Percentiles rank a stretch among this genome's conserved stretches.
phyloP scores from a whole-genome alignment of 1,140 invertebrate species.

The Drosophila obscura region DNA sequence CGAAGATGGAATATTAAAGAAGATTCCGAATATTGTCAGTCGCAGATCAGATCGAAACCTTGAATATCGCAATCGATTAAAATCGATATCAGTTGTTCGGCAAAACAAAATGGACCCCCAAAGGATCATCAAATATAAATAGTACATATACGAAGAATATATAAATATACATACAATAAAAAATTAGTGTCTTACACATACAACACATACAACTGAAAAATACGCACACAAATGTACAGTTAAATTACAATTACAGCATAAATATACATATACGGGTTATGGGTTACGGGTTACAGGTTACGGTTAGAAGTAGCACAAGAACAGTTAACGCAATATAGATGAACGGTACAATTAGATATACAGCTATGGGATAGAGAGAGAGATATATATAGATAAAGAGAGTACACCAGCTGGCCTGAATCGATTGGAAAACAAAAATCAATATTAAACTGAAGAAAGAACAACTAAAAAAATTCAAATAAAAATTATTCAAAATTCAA shows the following conservation, averaged over 20 bases:
- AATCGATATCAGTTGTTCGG: too few species aligned
- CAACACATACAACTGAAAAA: conserved; percentile 17
- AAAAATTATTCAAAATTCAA: conserved; percentile 14
- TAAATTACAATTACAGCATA: conserved; percentile 39
- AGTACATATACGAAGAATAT: conserved; percentile 4
- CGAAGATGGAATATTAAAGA: too few species aligned
- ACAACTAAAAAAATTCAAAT: not conserved
- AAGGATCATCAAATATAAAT: not conserved
- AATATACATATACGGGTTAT: conserved; percentile 11
- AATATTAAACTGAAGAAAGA: too few species aligned
- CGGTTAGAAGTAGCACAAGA: conserved; percentile 13
- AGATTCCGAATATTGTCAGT: too few species aligned
- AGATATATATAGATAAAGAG: conserved; percentile 6
- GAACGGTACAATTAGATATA: too few species aligned
- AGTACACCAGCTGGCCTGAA: too few species aligned
- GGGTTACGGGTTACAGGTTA: conserved; percentile 19
- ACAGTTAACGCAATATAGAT: too few species aligned
- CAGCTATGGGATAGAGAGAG: conserved; percentile 1
- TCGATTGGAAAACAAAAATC: not conserved
- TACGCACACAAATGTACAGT: conserved; percentile 6
- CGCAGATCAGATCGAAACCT: too few species aligned
- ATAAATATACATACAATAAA: conserved; percentile 27
- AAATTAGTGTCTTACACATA: conserved; percentile 12
- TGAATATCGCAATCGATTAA: too few species aligned
- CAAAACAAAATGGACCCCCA: too few species aligned